Conservation (phyloP, 1,140 invertebrate species). For the Hydropsyche tenuis region DNA sequence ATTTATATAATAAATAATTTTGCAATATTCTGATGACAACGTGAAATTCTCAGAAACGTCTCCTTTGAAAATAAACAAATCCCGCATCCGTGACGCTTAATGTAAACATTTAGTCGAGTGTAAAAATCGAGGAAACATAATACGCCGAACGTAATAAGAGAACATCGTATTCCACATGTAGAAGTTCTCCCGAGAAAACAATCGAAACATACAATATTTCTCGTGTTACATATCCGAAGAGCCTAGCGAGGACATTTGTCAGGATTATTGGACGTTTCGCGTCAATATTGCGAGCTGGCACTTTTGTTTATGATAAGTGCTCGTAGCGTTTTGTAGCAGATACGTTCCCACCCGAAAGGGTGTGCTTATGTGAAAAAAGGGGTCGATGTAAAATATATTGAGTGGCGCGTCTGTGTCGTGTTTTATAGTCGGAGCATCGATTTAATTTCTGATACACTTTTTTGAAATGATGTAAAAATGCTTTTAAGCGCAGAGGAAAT, state of each 20-base stretch:
- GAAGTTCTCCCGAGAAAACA: neutral
- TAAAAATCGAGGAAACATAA: constrained; percentile 4
- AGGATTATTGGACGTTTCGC: neutral
- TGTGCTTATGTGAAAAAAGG: no score
- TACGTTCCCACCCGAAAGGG: no score
- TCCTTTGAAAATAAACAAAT: no score
- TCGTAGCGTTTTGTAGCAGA: neutral
- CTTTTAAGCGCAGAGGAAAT: no score
- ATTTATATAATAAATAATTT: no score
- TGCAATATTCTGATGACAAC: no score
- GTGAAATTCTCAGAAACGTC: no score
- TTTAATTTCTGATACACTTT: no score
- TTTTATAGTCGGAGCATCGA: no score
- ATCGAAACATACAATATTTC: neutral
- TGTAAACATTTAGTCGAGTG: neutral
- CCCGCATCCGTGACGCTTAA: neutral
- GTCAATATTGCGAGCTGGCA: neutral
- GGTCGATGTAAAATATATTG: no score
- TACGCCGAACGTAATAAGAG: neutral
- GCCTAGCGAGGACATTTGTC: neutral
- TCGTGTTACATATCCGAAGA: neutral
- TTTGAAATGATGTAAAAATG: no score
- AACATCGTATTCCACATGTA: neutral
- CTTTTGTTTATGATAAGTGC: constrained; percentile 2
- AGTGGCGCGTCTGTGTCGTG: no score